phyloP scores from a whole-genome alignment of 2,888 invertebrate genomes.

The Cephus rjabovi region DNA sequence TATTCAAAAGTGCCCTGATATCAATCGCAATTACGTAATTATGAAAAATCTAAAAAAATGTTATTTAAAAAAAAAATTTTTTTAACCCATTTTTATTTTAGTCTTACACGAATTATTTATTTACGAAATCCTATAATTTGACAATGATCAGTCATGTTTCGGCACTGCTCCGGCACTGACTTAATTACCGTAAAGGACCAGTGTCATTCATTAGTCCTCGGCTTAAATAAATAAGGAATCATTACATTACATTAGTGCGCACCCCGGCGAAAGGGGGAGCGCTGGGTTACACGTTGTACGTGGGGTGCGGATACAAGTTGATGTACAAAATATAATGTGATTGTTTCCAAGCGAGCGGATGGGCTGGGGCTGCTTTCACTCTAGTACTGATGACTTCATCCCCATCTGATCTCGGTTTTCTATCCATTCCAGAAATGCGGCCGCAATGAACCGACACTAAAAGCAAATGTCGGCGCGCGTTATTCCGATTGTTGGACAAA shows the following conservation, averaged over 20 bases:
- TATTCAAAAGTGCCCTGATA: not conserved
- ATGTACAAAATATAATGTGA: constrained; percentile 61
- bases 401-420: constrained; percentile 39
- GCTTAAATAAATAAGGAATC: constrained; percentile 54
- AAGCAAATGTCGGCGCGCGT: constrained; percentile 30
- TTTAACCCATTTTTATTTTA: too few relatives aligned
- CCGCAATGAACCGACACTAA: constrained; percentile 26
- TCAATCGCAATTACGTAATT: not conserved
- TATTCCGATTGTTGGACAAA: constrained; percentile 15
- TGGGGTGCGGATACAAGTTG: constrained; percentile 40
- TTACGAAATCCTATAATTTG: too few relatives aligned
- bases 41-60: too few relatives aligned
- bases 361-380: constrained; percentile 39
- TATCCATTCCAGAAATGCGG: constrained; percentile 24
- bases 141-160: too few relatives aligned
- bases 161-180: constrained; percentile 1
- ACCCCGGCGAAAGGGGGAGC: constrained; percentile 24
- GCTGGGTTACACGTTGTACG: constrained; percentile 10
- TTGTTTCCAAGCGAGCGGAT: constrained; percentile 62
- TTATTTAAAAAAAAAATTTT: too few relatives aligned
- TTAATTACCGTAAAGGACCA: constrained; percentile 30
- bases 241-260: constrained; percentile 50
- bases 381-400: constrained; percentile 58
- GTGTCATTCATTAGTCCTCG: constrained; percentile 40
- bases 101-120: too few relatives aligned